phyloP scores from a whole-genome alignment of 2,888 invertebrate species.

The Bombylius discolor region DNA sequence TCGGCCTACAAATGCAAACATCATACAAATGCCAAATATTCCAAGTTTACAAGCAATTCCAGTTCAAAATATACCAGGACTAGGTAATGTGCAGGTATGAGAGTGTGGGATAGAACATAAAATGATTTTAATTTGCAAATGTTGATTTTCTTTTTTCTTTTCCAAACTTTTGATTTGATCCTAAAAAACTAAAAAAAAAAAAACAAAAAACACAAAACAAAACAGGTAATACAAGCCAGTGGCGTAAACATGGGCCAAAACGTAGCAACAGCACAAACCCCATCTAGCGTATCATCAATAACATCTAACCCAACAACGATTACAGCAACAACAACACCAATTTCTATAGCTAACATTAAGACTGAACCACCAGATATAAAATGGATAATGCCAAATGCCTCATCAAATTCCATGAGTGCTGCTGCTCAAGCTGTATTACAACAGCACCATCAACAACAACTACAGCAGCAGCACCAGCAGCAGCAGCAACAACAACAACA shows the following conservation, averaged over 20 bases:
- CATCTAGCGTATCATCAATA: slow-evolving; percentile 21
- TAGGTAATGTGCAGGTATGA: slow-evolving; percentile 64
- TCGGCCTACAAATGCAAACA: slow-evolving; percentile 21
- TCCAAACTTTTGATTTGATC: not conserved
- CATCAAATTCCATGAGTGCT: slow-evolving; percentile 24
- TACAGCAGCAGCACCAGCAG: slow-evolving; percentile 14
- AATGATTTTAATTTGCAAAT: slow-evolving; percentile 2
- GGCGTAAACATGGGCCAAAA: slow-evolving; percentile 34
- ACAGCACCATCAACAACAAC: slow-evolving; percentile 19
- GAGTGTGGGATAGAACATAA: slow-evolving; percentile 4
- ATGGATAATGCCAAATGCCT: slow-evolving; percentile 13
- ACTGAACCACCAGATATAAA: slow-evolving; percentile 30
- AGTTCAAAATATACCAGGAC: slow-evolving; percentile 63
- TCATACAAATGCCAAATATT: slow-evolving; percentile 31
- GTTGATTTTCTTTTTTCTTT: not conserved
- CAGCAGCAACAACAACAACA: slow-evolving; percentile 25
- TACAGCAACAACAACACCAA: slow-evolving; percentile 23
- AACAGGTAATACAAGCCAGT: slow-evolving; percentile 41
- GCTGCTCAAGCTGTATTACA: slow-evolving; percentile 22
- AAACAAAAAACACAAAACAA: not conserved
- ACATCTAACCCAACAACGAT: slow-evolving; percentile 19
- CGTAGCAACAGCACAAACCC: slow-evolving; percentile 15
- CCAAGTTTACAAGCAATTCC: slow-evolving; percentile 49
- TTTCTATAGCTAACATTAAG: slow-evolving; percentile 18
- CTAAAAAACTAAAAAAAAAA: too few species aligned